These are phyloP conservation scores for Piscicola geometra DNA, from an alignment of 2,888 invertebrate genomes.

Conservation along the genomic window DNA sequence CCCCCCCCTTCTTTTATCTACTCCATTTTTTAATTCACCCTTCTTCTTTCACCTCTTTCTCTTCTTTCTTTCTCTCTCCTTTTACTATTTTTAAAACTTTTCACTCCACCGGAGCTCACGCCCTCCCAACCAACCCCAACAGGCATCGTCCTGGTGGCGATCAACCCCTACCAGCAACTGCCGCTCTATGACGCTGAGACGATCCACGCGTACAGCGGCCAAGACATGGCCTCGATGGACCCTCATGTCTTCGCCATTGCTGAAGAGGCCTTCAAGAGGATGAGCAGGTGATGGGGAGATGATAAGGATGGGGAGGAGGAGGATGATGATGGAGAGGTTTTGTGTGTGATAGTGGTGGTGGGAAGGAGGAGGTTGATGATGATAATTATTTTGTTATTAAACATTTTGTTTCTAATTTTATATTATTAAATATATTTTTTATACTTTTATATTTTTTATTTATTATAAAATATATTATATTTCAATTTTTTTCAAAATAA, in stretches of 20 bases:
- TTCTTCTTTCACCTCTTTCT: no score
- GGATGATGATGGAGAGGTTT: no score
- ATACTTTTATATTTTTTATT: no score
- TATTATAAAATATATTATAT: no score
- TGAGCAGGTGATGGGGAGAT: conserved; percentile 72
- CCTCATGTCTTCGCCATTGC: conserved; percentile 98
- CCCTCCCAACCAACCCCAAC: no score
- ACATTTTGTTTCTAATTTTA: not conserved
- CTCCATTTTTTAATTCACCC: not conserved
- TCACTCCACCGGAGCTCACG: not conserved
- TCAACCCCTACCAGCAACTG: conserved; percentile 89
- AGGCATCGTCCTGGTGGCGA: conserved; percentile 92
- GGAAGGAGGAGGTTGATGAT: not conserved
- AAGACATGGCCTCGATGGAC: conserved; percentile 85
- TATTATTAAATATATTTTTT: no score
- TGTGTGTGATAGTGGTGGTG: no score
- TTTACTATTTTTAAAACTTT: not conserved
- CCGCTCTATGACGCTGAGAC: conserved; percentile 91
- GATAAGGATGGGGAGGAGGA: not conserved
- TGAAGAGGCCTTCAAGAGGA: conserved; percentile 92
- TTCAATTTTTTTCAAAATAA: no score
- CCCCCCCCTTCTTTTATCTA: not conserved
- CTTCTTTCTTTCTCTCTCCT: not conserved
- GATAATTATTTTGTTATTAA: not conserved
- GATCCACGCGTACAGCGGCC: conserved; percentile 88